phyloP scores from a whole-genome alignment of 2,797 vertebrate species.

The Pteropus rufus region DNA sequence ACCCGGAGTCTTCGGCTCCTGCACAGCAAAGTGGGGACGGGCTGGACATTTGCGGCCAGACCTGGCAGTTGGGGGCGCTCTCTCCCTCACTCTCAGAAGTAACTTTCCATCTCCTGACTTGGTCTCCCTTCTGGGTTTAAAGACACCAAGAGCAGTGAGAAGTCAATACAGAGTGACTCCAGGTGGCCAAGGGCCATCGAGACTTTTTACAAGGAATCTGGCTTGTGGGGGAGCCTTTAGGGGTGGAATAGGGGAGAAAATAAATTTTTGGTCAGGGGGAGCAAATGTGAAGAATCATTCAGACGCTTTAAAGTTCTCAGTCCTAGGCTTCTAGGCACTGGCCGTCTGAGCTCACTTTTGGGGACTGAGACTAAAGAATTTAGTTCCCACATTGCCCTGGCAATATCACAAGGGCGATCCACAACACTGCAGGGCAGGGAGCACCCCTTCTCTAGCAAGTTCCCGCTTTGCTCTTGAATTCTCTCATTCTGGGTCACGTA shows the following conservation, averaged over 20 bases:
- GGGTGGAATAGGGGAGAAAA: background rate
- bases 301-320: background rate
- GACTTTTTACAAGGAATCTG: background rate
- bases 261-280: background rate
- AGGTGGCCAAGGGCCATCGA: background rate
- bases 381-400: background rate
- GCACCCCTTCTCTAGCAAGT: background rate
- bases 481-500: background rate
- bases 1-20: background rate
- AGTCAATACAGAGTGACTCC: background rate
- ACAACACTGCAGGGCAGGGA: fast-evolving
- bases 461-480: background rate
- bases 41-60: background rate
- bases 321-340: background rate
- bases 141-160: background rate
- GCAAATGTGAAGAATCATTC: background rate
- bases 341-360: background rate
- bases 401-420: background rate
- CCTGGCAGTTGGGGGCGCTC: background rate
- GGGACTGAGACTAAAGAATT: background rate
- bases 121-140: background rate
- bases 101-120: background rate
- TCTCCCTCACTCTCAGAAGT: background rate
- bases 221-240: background rate
- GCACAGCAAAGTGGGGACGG: background rate